phyloP scores from a whole-genome alignment of 2,797 vertebrate species.

The Syndactyla subalaris region DNA sequence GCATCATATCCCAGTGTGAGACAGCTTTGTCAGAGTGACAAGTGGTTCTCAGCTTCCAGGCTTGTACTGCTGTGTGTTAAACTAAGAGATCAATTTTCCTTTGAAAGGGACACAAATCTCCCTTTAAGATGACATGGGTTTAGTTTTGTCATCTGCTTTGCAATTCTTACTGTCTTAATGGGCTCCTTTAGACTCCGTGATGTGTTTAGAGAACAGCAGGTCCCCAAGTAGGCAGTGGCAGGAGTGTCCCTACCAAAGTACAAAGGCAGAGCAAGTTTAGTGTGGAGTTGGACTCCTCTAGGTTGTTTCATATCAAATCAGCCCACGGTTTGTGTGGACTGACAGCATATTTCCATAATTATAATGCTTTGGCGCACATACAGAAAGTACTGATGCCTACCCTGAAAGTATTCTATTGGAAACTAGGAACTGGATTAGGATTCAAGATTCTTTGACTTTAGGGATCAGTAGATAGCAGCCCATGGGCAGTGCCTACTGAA shows the following conservation, averaged over 20 bases:
- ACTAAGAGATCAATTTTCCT: not conserved
- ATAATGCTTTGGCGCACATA: not conserved
- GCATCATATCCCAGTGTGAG: not conserved
- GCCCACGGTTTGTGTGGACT: not conserved
- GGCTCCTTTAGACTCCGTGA: not conserved
- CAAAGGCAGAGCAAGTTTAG: not conserved
- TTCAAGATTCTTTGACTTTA: not conserved
- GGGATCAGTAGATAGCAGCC: not conserved
- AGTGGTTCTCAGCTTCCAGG: not conserved
- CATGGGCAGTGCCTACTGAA: not conserved
- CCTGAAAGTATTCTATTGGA: not conserved
- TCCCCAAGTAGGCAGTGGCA: not conserved
- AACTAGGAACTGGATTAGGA: not conserved
- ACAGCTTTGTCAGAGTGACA: not conserved
- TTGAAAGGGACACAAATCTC: constrained; percentile 10
- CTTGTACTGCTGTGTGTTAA: not conserved
- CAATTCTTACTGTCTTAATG: not conserved
- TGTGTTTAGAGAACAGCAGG: not conserved
- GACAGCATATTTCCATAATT: not conserved
- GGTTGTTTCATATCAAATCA: not conserved
- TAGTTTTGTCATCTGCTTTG: constrained; percentile 31
- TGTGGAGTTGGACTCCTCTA: not conserved
- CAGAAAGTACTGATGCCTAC: not conserved
- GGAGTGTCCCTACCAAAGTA: not conserved
- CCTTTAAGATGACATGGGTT: not conserved